Conservation (phyloP, 2,888 invertebrate genomes). For the Pemphredon lugubris region DNA sequence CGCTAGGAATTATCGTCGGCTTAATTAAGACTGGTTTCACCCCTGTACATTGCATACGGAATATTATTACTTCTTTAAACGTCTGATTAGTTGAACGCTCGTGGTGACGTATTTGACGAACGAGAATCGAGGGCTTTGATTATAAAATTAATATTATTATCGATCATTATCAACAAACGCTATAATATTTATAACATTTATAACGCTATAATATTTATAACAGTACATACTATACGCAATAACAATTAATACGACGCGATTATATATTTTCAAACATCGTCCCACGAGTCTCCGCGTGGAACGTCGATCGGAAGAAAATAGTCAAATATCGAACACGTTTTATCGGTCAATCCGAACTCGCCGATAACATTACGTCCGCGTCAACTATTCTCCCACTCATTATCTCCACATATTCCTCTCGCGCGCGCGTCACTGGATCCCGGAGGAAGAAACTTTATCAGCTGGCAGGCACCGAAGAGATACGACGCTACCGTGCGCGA, state of each 20-base stretch:
- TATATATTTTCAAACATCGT: no score
- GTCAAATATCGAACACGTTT: slow-evolving; percentile 47
- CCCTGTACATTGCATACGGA: no score
- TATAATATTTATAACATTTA: no score
- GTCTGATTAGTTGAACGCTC: no score
- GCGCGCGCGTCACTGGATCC: slow-evolving; percentile 18
- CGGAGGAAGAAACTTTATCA: slow-evolving; percentile 71
- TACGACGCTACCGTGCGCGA: slow-evolving; percentile 28
- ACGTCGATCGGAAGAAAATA: slow-evolving; percentile 36
- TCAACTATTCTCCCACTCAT: slow-evolving; percentile 16
- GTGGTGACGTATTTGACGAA: no score
- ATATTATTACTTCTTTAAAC: no score
- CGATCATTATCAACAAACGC: slow-evolving; percentile 39
- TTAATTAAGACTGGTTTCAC: background rate
- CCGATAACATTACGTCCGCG: slow-evolving; percentile 41
- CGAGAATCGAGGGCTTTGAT: no score
- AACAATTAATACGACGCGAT: no score
- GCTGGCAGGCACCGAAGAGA: slow-evolving; percentile 28
- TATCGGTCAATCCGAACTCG: slow-evolving; percentile 46
- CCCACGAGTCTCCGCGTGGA: slow-evolving; percentile 42
- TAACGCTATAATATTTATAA: no score
- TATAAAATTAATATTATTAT: no score
- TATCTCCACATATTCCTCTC: slow-evolving; percentile 54
- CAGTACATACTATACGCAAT: no score
- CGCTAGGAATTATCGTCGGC: background rate